Base-by-base conservation (phyloP, 2,888 invertebrate species). In the Nesidiocoris tenuis region DNA sequence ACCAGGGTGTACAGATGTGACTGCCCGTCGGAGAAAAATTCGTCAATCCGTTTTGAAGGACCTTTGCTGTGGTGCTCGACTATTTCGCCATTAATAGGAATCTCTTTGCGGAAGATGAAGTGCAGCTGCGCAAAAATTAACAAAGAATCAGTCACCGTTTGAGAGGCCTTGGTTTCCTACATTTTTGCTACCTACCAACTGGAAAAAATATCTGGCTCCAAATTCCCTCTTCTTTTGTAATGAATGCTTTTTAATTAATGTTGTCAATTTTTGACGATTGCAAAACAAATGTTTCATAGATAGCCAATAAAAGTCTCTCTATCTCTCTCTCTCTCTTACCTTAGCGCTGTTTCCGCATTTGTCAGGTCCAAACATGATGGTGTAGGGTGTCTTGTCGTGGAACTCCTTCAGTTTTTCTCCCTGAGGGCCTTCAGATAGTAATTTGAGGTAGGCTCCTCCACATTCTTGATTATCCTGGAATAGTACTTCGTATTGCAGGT, bases 301-400 rank as follows among this genome's bases (percentile, higher is more conserved):
- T n/a, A n/a, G n/a, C n/a, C n/a, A n/a, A n/a, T n/a, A n/a, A n/a
- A n/a, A n/a, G n/a, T n/a, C n/a, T n/a, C n/a, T n/a, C n/a, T n/a
- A n/a, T n/a, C n/a, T n/a, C n/a, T n/a, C n/a, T n/a, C n/a, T n/a
- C 17, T 66, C 5, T 9, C 77, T 74, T 83, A 96, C 90, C 86
- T 98, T 98, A 82, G 94, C 91, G 84, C 96, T 95, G 82, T 93
- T 93, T 79, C 98, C 98, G 85, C 99, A 99, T 85, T 98, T 99
- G 87, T 99, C 99, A 7, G 98, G 98, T 0, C 99, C 99, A 86
- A 99, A 99, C 99, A 99, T 99, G 82, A 99, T 95, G 1, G 96
- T 94, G 86, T 98, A 99, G 0, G 96, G 92, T 0, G 98, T 96
- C 85, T 96, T 96, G 85, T 99, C 98, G 84, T 93, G 88, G 85